These are phyloP conservation scores for Sternotherus odoratus DNA, from an alignment of 2,797 vertebrate species.

Conservation along the genomic window DNA sequence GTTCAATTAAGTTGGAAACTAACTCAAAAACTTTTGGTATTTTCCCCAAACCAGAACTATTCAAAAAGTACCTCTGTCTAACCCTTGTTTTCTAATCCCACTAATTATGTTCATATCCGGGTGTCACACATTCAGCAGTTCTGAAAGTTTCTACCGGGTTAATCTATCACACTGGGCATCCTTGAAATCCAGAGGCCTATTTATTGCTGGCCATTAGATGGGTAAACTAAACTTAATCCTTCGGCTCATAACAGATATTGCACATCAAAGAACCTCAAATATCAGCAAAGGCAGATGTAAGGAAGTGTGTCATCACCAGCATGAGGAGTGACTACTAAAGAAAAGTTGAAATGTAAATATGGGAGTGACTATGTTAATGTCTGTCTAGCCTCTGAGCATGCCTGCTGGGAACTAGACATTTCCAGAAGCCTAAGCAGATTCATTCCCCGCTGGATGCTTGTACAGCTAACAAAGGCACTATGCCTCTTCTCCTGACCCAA, in stretches of 20 bases:
- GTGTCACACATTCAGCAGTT: not conserved
- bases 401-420: constrained; percentile 39
- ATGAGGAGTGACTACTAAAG: constrained; percentile 46
- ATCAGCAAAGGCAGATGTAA: constrained; percentile 38
- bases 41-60: not conserved
- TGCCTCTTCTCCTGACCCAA: constrained; percentile 68
- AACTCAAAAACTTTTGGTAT: not conserved
- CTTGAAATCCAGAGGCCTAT: not conserved
- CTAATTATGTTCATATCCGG: not conserved
- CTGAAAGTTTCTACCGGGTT: not conserved
- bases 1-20: constrained; percentile 59
- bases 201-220: not conserved
- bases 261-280: constrained; percentile 20
- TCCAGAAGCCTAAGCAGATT: constrained; percentile 71
- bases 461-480: constrained; percentile 67
- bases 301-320: not conserved
- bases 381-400: constrained; percentile 65
- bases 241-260: not conserved
- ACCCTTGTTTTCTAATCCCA: not conserved
- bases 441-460: constrained; percentile 70
- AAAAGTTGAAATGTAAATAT: not conserved
- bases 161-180: not conserved
- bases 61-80: constrained; percentile 50
- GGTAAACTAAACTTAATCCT: not conserved
- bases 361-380: constrained; percentile 55